phyloP scores from a whole-genome alignment of 2,797 vertebrate species.

The Dallia pectoralis region DNA sequence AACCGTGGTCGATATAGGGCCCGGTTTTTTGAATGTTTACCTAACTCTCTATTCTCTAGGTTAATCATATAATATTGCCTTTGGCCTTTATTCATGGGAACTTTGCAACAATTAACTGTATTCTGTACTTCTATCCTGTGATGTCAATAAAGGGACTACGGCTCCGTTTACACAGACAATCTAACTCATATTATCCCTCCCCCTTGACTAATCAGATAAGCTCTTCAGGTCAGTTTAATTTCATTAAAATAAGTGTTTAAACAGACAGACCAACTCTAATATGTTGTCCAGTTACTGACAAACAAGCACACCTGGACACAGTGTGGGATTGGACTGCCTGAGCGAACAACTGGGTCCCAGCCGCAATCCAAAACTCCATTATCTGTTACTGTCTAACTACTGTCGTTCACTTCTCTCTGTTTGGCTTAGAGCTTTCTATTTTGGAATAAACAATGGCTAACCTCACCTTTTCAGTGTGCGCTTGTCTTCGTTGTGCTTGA shows the following conservation, averaged over 20 bases:
- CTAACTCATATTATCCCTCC: too few relatives aligned
- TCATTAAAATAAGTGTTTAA: too few relatives aligned
- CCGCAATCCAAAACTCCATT: slow-evolving; percentile 35
- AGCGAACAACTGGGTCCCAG: slow-evolving; percentile 2
- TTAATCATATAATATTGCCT: too few relatives aligned
- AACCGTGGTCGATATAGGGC: slow-evolving; percentile 8
- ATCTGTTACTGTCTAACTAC: slow-evolving; percentile 57
- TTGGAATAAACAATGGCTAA: slow-evolving; percentile 76
- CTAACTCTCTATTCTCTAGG: slow-evolving; percentile 16
- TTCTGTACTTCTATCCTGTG: neutral
- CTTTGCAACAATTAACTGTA: slow-evolving; percentile 48
- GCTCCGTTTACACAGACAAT: neutral
- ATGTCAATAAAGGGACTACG: neutral
- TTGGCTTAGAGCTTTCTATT: slow-evolving; percentile 77
- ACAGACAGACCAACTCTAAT: too few relatives aligned
- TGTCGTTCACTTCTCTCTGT: slow-evolving; percentile 55
- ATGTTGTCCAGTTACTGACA: too few relatives aligned
- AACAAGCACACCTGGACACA: too few relatives aligned
- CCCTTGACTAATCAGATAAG: too few relatives aligned
- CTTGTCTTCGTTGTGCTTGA: slow-evolving; percentile 24
- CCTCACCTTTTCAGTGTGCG: slow-evolving; percentile 28
- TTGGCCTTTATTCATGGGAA: slow-evolving; percentile 7
- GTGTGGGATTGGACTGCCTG: too few relatives aligned
- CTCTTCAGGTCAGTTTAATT: too few relatives aligned
- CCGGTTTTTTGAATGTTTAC: slow-evolving; percentile 18